phyloP scores from a whole-genome alignment of 2,888 invertebrate genomes.

The Lasioglossum oenotherae region DNA sequence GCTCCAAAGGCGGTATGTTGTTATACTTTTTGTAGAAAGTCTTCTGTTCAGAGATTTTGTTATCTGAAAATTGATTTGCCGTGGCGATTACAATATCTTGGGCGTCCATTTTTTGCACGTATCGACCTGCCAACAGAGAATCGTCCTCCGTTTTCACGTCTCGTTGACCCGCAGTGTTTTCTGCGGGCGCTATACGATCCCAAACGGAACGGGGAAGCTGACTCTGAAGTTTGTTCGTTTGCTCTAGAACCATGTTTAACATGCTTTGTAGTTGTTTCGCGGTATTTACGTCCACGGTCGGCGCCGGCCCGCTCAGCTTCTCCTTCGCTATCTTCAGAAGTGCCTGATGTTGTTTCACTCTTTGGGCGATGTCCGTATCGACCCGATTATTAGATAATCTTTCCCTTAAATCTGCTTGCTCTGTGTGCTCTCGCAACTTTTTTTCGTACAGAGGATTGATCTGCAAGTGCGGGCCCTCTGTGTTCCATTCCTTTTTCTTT shows the following conservation, averaged over 20 bases:
- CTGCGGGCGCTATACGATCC: conserved; percentile 82
- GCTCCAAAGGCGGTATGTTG: conserved; percentile 67
- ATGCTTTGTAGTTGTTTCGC: conserved; percentile 81
- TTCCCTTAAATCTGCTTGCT: conserved; percentile 75
- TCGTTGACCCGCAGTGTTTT: conserved; percentile 43
- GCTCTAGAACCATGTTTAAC: conserved; percentile 80
- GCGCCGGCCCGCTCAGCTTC: conserved; percentile 73
- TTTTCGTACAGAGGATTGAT: conserved; percentile 74
- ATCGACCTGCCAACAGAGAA: conserved; percentile 73
- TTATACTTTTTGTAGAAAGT: conserved; percentile 66
- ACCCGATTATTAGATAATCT: conserved; percentile 74
- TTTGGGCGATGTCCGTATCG: conserved; percentile 77
- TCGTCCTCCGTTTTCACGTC: conserved; percentile 40
- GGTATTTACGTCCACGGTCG: conserved; percentile 75
- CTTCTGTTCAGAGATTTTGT: conserved; percentile 14
- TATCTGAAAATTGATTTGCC: conserved; percentile 70
- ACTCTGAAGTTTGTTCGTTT: conserved; percentile 80
- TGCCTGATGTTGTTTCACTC: conserved; percentile 78
- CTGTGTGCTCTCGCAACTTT: conserved; percentile 72
- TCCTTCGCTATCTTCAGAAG: conserved; percentile 79
- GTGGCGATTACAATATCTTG: conserved; percentile 78
- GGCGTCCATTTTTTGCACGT: conserved; percentile 74
- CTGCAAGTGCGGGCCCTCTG: conserved; percentile 59
- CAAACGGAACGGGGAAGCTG: conserved; percentile 82
- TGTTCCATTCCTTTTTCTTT: conserved; percentile 63